Evolutionary conservation across 2,888 invertebrate species (phyloP), one percentile per base, ranked within the genome.

Genomic region (Eupithecia pulchellata): DNA sequence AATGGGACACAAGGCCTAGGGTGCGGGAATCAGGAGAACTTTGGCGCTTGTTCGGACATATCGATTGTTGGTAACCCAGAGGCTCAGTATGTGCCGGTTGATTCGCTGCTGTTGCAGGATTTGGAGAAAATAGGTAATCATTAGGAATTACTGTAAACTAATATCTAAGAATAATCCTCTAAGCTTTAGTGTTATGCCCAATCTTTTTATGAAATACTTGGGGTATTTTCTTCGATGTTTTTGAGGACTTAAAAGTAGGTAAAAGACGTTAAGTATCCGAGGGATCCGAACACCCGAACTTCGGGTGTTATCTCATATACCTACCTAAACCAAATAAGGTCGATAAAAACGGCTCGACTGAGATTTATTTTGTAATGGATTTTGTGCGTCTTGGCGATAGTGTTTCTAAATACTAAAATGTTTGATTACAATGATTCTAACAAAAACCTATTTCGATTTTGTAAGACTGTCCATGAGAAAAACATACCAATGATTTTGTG

Each of bases 21-120:
- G 0, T 98, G 98, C 82, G 98, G 98, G 0, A 96, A 96, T 1
- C 98, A 98, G 86, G 98, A 98, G 86, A 97, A 97, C 78, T 98
- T 98, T 83, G 95, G 97, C 1, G 96, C 97, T 0, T 98, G 98
- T 80, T 96, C 98, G 0, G 98, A 98, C 81, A 96, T 97, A 39
- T 86, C 96, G 8, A 96, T 98, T 34, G 95, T 64, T 62, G 64
- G 77, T 4, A 64, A 29, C 2, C 61, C 63, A 0, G 71, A 73
- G 1, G 39, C 58, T 14, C 47, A 69, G 32, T 68, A 42, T 36
- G 29, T 75, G 5, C 65, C 67, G 8, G 67, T 64, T 13, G 73
- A 77, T 6, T 72, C 77, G 1, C 47, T 76, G 11, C 55, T 76
- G 47, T 34, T 76, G 62, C 20, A 61, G 5, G 42, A 57, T 25